Conservation (phyloP, 2,113 vertebrate genomes). For the Neogale vison region DNA sequence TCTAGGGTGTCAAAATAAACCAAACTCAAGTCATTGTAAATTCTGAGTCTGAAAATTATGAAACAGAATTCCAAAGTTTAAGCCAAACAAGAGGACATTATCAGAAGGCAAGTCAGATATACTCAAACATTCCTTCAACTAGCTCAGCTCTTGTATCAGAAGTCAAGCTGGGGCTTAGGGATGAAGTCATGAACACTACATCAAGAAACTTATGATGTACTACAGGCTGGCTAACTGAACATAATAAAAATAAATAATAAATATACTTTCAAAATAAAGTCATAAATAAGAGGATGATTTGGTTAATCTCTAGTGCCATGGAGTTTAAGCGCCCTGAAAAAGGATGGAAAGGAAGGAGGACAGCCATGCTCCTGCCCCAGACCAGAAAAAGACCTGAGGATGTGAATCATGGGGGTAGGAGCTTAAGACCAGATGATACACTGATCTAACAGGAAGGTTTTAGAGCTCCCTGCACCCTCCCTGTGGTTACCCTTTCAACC, state of each 20-base stretch:
- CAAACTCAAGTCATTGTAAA: not conserved
- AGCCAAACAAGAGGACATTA: not conserved
- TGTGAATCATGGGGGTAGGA: not conserved
- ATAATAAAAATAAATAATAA: not conserved
- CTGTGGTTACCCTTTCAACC: not conserved
- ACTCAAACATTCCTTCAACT: not conserved
- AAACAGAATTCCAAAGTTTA: not conserved
- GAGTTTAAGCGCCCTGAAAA: not conserved
- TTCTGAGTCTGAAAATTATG: not conserved
- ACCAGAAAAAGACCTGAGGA: not conserved
- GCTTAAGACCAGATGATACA: not conserved
- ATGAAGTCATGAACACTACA: not conserved
- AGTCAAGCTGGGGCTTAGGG: not conserved
- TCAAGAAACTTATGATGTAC: not conserved
- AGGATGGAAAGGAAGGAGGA: not conserved
- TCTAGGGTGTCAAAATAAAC: not conserved
- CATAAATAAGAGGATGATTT: not conserved
- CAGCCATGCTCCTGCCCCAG: not conserved
- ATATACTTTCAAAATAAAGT: not conserved
- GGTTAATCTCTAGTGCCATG: not conserved
- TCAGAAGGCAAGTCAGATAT: not conserved
- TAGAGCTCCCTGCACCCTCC: not conserved
- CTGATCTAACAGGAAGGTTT: not conserved
- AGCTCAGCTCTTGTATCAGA: not conserved
- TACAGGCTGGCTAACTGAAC: not conserved